Base-by-base conservation (phyloP, 1,140 invertebrate genomes). In the Leptopilina clavipes region DNA sequence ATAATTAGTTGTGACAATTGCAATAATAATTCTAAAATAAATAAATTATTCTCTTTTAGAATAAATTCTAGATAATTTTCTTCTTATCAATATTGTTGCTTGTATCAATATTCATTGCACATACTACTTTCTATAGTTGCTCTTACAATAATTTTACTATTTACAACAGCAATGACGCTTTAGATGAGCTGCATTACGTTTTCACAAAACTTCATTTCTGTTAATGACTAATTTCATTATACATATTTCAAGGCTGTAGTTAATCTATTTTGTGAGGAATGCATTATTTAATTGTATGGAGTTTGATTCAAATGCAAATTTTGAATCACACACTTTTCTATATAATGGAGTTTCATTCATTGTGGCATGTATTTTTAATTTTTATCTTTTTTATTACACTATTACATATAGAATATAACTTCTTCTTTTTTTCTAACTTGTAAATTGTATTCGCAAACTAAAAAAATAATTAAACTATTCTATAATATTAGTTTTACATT, bases 111-210 rank as follows among this genome's bases (percentile, higher is more conserved):
- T 65, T 22, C 12, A 65, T n/a, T 65, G 22, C 25, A 65, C 25
- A 37, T n/a, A 14, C 59, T 65, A 65, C 22, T 65, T 65, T 7
- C 56, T 65, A 65, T 25, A 65, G 22, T 65, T 65, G 22, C 10
- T 65, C 19, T 25, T 65, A 59, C 12, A 31, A 59, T 59, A 59
- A 40, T 37, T 65, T 65, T 65, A 65, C 59, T 65, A 65, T 65
- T 65, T 65, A 65, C 59, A 65, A 65, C 59, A 65, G 59, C 59
- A 25, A 65, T 65, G 59, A 37, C 22, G 59, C 59, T 65, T 65
- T 65, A 65, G 59, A 65, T 65, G 59, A 65, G 59, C 59, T 65
- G 59, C 19, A 25, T 65, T 65, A 65, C n/a, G 14, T 65, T 65
- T 37, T 22, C 22, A 31, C 22, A 65, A 40, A 65, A 65, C 12